Percentiles rank a stretch among this genome's conserved stretches.
phyloP scores from a whole-genome alignment of 1,140 invertebrate genomes.

The Lethrus apterus region DNA sequence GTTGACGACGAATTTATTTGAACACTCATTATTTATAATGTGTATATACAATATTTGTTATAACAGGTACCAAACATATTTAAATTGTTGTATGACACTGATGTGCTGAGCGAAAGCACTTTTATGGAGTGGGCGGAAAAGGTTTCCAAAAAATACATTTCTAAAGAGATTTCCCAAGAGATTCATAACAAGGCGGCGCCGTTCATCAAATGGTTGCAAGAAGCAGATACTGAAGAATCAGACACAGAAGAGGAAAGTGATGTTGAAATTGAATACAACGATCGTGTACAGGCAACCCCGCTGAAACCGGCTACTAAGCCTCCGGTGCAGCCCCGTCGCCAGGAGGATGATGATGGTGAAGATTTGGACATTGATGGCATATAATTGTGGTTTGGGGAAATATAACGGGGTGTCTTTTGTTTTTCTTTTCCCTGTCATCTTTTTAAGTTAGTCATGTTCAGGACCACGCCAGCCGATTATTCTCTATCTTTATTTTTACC shows the following conservation, averaged over 20 bases:
- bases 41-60: too few relatives aligned
- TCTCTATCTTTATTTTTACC: background rate
- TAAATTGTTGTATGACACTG: slow-evolving; percentile 89
- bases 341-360: slow-evolving; percentile 67
- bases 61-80: too few relatives aligned
- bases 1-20: too few relatives aligned
- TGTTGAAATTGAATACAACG: slow-evolving; percentile 69
- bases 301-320: slow-evolving; percentile 49
- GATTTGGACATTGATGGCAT: slow-evolving; percentile 88
- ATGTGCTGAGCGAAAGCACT: slow-evolving; percentile 91
- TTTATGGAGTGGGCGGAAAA: slow-evolving; percentile 93
- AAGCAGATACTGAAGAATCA: slow-evolving; percentile 88
- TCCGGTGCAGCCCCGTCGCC: slow-evolving; percentile 45
- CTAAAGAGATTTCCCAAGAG: slow-evolving; percentile 82
- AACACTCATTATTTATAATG: too few relatives aligned
- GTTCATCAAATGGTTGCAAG: slow-evolving; percentile 93
- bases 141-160: slow-evolving; percentile 86
- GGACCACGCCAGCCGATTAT: too few relatives aligned
- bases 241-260: slow-evolving; percentile 61
- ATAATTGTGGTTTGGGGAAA: slow-evolving; percentile 45
- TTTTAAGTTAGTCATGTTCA: slow-evolving; percentile 3
- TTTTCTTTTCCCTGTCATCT: background rate
- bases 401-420: slow-evolving; percentile 11
- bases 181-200: slow-evolving; percentile 88
- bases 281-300: slow-evolving; percentile 68